A percentile compares a stretch with the other conserved stretches of the same genome.
phyloP scores from a whole-genome alignment of 1,140 invertebrate species.

The Octopus sinensis region DNA sequence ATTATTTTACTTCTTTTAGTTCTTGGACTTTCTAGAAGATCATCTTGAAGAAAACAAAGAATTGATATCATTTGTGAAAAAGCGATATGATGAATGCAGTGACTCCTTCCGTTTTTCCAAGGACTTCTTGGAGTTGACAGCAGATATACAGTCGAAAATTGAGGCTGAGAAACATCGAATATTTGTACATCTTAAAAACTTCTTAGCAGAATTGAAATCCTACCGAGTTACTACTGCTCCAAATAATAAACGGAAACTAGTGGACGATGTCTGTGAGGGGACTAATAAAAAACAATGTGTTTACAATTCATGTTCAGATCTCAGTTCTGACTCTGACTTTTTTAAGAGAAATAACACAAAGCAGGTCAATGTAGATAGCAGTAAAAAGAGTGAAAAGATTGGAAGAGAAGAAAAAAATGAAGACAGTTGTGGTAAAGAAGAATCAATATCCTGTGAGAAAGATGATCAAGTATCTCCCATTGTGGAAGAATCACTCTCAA shows the following conservation, averaged over 20 bases:
- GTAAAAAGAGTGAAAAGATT: slow-evolving; percentile 1
- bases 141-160: slow-evolving; percentile 31
- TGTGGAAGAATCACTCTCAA: neutral
- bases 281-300: neutral
- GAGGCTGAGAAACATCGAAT: slow-evolving; percentile 31
- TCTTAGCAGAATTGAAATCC: slow-evolving; percentile 37
- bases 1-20: slow-evolving; percentile 34
- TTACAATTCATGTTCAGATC: neutral
- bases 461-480: neutral
- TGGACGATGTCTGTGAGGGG: neutral
- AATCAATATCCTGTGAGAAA: neutral
- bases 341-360: neutral
- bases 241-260: neutral
- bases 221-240: slow-evolving; percentile 10
- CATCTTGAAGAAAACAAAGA: slow-evolving; percentile 32
- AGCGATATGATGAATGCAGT: slow-evolving; percentile 35
- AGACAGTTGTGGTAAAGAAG: neutral
- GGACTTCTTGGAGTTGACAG: slow-evolving; percentile 31
- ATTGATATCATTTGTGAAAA: slow-evolving; percentile 34
- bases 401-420: slow-evolving; percentile 1
- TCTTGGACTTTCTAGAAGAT: slow-evolving; percentile 33
- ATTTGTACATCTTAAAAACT: slow-evolving; percentile 43
- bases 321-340: neutral
- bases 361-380: slow-evolving; percentile 4
- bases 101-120: slow-evolving; percentile 27